These are phyloP conservation scores for honey bee (Apis mellifera) DNA, from an alignment of 1,140 invertebrate genomes.

Conservation along the genomic window Amel_HAv3.1 CM009933.2:5283001-5283500, in stretches of 20 bases:
- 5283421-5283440: conserved; percentile 87
- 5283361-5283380: neutral
- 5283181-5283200: neutral
- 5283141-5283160: neutral
- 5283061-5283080: conserved; percentile 85
- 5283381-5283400: conserved; percentile 85
- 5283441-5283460: conserved; percentile 88
- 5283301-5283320: neutral
- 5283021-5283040: conserved; percentile 88
- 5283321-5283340: neutral
- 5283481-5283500: conserved; percentile 93
- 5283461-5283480: conserved; percentile 90
- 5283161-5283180: neutral
- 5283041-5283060: conserved; percentile 87
- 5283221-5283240: neutral
- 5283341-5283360: neutral
- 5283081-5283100: conserved; percentile 78
- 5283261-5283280: conserved; percentile 24
- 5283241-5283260: conserved; percentile 32
- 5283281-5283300: neutral
- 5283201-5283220: neutral
- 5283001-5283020: conserved; percentile 85
- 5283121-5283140: conserved; percentile 86
- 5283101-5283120: conserved; percentile 82
- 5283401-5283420: conserved; percentile 87